Evolutionary conservation across 1,140 invertebrate genomes (phyloP).

Genomic region (Nilaparvata lugens): DNA sequence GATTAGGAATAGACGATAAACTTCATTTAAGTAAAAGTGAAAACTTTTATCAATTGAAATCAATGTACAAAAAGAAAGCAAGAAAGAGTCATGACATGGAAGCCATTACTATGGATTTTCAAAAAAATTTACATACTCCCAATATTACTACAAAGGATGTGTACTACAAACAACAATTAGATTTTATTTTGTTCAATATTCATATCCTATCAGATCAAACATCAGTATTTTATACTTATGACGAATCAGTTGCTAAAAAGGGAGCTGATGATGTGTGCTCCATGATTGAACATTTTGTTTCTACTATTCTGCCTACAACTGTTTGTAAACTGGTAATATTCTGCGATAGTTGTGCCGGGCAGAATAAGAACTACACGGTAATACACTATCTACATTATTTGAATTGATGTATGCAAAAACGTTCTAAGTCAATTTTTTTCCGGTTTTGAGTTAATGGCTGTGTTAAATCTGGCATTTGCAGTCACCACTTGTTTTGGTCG

Average conservation of each 20-base stretch:
- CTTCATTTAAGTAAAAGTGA: conserved; percentile 11
- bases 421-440: no score
- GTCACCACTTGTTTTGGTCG: no score
- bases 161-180: conserved; percentile 18
- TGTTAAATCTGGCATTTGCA: no score
- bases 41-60: conserved; percentile 15
- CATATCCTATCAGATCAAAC: conserved; percentile 12
- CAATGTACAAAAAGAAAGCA: not conserved
- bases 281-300: conserved; percentile 15
- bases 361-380: conserved; percentile 18
- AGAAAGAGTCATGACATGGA: not conserved
- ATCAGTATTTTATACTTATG: conserved; percentile 19
- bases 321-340: conserved; percentile 10
- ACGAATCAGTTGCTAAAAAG: conserved; percentile 20
- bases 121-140: conserved; percentile 1
- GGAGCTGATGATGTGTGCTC: conserved; percentile 18
- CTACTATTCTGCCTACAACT: conserved; percentile 9
- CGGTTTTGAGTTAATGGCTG: no score
- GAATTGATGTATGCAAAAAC: no score
- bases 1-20: not conserved
- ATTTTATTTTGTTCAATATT: conserved; percentile 19
- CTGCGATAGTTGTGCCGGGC: conserved; percentile 17
- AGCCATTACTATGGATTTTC: conserved; percentile 12
- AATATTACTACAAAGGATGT: conserved; percentile 19
- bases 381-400: no score